These are phyloP conservation scores for Verasper variegatus DNA, from an alignment of 2,113 vertebrate species.

Conservation along the genomic window DNA sequence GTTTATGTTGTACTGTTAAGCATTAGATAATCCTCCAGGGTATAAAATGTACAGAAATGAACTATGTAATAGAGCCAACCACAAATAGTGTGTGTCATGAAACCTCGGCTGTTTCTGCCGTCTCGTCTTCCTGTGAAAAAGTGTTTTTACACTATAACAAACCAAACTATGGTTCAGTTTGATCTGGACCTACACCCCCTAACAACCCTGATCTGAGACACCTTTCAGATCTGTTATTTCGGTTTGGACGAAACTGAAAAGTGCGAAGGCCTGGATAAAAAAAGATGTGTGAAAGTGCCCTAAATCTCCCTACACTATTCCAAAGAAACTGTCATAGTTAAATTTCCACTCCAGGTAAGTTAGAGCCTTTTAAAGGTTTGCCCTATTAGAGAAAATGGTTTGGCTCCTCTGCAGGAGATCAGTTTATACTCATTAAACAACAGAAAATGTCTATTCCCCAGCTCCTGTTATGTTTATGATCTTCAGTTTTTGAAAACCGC, in stretches of 20 bases:
- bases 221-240: background rate
- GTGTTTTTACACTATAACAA: too few relatives aligned
- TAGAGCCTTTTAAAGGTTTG: background rate
- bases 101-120: too few relatives aligned
- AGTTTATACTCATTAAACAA: background rate
- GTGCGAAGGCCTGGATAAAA: background rate
- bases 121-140: too few relatives aligned
- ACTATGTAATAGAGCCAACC: background rate
- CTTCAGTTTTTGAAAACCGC: conserved; percentile 4
- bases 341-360: background rate
- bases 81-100: background rate
- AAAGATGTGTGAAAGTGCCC: background rate
- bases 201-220: background rate
- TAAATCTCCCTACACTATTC: background rate
- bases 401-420: background rate
- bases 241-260: too few relatives aligned
- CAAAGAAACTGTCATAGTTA: background rate
- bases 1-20: conserved; percentile 2
- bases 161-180: background rate
- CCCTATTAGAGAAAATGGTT: background rate
- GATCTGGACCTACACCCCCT: background rate
- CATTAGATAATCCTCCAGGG: conserved; percentile 5
- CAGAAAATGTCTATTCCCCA: background rate
- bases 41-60: conserved; percentile 3
- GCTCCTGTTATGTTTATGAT: background rate